These are phyloP conservation scores for Todus mexicanus DNA, from an alignment of 2,797 vertebrate species.

Conservation along the genomic window DNA sequence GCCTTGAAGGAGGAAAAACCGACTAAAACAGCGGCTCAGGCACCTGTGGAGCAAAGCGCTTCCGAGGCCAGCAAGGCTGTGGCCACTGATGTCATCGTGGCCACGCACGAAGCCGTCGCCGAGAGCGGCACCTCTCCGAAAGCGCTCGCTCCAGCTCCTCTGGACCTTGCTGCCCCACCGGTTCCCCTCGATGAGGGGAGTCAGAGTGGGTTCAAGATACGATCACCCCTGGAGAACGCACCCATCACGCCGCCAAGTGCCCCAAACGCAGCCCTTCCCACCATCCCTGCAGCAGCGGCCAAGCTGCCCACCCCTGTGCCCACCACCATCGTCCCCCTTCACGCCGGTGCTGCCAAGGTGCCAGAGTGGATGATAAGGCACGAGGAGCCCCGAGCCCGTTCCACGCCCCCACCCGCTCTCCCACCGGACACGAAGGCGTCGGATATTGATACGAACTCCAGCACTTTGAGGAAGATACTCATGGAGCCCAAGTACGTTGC, in stretches of 20 bases:
- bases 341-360: constrained; percentile 63
- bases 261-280: constrained; percentile 65
- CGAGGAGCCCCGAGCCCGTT: constrained; percentile 83
- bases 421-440: constrained; percentile 97
- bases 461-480: constrained; percentile 95
- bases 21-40: not conserved
- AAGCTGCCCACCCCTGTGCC: constrained; percentile 72
- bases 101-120: not conserved
- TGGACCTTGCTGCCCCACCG: not conserved
- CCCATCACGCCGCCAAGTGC: constrained; percentile 71
- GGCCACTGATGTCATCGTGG: not conserved
- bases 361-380: constrained; percentile 87
- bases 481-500: constrained; percentile 99
- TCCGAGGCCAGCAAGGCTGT: constrained; percentile 20
- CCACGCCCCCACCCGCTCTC: constrained; percentile 82
- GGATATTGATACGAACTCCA: constrained; percentile 91
- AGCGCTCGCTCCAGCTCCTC: not conserved
- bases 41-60: not conserved
- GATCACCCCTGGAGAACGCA: constrained; percentile 65
- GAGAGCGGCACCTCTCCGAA: constrained; percentile 58
- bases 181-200: constrained; percentile 48
- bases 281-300: constrained; percentile 67
- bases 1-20: constrained; percentile 56
- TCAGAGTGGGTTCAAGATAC: constrained; percentile 71
- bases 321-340: constrained; percentile 69